Conservation (phyloP, 2,113 vertebrate genomes). For the Notechis scutatus region DNA sequence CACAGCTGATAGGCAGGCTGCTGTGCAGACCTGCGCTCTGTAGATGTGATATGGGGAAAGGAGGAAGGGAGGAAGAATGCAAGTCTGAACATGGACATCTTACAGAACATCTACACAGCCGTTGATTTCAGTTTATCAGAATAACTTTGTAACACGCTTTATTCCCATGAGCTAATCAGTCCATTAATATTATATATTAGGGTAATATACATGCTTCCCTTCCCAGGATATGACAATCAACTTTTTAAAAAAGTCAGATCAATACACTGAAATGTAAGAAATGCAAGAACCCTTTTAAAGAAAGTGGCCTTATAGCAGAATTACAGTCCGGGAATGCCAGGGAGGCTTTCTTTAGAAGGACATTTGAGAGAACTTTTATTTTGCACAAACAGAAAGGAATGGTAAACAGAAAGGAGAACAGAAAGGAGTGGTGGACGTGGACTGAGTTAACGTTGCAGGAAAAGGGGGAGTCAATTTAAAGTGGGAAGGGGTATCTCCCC, state of each 20-base stretch:
- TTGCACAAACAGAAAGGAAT: not conserved
- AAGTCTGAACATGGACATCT: not conserved
- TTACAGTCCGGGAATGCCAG: not conserved
- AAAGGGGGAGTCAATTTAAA: not conserved
- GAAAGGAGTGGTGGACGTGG: not conserved
- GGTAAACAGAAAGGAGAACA: not conserved
- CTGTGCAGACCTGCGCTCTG: conserved; percentile 45
- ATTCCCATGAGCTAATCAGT: not conserved
- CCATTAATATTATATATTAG: not conserved
- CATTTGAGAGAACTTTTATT: not conserved
- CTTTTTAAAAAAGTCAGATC: not conserved
- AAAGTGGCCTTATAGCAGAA: not conserved
- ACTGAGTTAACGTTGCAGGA: not conserved
- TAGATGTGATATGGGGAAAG: not conserved
- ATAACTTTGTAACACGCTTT: not conserved
- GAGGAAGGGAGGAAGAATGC: not conserved
- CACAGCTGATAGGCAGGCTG: conserved; percentile 42
- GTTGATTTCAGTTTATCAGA: not conserved
- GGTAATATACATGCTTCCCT: not conserved
- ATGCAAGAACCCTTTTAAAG: not conserved
- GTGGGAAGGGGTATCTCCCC: not conserved
- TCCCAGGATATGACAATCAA: not conserved
- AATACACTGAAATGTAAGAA: not conserved
- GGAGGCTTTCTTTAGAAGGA: not conserved
- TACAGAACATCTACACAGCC: not conserved